A percentile compares a stretch with the other conserved stretches of the same genome.
Evolutionary conservation across 1,140 invertebrate genomes (phyloP).

Genomic region (Asbolus verrucosus): DNA sequence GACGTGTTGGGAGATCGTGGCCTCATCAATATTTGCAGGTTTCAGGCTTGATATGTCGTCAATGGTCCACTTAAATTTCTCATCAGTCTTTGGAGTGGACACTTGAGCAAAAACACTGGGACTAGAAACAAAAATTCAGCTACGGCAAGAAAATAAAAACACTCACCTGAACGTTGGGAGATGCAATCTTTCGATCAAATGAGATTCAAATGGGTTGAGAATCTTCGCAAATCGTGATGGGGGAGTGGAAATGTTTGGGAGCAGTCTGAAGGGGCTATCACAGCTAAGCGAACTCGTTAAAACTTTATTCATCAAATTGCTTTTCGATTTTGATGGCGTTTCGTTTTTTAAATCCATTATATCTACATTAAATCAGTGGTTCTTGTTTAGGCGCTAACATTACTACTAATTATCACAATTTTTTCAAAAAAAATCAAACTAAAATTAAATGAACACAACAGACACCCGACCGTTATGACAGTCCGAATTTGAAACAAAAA

Average conservation of each 20-base stretch:
- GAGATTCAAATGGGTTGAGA: constrained; percentile 61
- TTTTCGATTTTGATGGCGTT: constrained; percentile 33
- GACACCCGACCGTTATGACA: constrained; percentile 17
- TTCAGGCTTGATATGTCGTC: constrained; percentile 62
- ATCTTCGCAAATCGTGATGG: constrained; percentile 59
- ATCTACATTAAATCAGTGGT: no score
- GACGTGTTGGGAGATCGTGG: constrained; percentile 58
- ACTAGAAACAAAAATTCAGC: constrained; percentile 51
- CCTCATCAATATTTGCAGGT: constrained; percentile 63
- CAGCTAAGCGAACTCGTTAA: constrained; percentile 2
- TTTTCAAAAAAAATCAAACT: not conserved
- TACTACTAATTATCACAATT: constrained; percentile 7
- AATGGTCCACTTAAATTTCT: constrained; percentile 63
- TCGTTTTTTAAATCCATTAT: constrained; percentile 40
- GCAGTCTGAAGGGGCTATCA: constrained; percentile 57
- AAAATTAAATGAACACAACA: constrained; percentile 15
- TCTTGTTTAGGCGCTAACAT: constrained; percentile 4
- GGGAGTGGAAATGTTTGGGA: constrained; percentile 57
- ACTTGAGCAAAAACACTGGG: constrained; percentile 60
- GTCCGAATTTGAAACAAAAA: not conserved
- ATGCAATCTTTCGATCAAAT: constrained; percentile 59
- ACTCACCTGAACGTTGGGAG: constrained; percentile 61
- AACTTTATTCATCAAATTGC: constrained; percentile 16
- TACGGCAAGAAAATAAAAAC: constrained; percentile 17
- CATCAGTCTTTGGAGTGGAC: constrained; percentile 56